Percentiles rank a stretch among this genome's conserved stretches.
Conservation (phyloP, 1,140 invertebrate species). For the Sinella curviseta region DNA sequence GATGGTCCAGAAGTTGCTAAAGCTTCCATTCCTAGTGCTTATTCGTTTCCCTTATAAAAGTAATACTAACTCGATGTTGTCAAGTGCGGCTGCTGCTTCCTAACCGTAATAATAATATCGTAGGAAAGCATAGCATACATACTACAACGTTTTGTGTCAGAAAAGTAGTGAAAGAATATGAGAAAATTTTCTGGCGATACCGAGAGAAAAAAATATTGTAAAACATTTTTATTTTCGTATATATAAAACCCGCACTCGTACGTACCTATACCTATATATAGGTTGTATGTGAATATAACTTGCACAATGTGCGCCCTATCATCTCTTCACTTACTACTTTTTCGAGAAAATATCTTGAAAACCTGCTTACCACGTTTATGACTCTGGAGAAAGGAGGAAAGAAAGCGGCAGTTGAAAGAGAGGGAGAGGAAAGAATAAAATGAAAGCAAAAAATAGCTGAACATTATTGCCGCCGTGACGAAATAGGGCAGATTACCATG, state of each 20-base stretch:
- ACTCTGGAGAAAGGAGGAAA: constrained; percentile 11
- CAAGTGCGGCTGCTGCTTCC: not conserved
- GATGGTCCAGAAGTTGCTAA: constrained; percentile 46
- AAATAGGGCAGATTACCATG: constrained; percentile 50
- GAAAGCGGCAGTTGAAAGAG: not conserved
- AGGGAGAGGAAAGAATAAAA: not conserved
- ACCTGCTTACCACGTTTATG: constrained; percentile 20
- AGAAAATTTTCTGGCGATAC: too few species aligned
- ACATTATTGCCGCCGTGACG: constrained; percentile 48
- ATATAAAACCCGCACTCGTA: too few species aligned
- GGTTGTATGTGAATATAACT: too few species aligned
- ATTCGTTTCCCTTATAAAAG: not conserved
- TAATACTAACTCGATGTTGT: not conserved
- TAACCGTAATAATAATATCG: not conserved
- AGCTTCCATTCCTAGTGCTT: constrained; percentile 2
- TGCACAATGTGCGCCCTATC: too few species aligned
- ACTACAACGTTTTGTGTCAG: too few species aligned
- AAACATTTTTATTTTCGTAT: too few species aligned
- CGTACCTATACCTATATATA: too few species aligned
- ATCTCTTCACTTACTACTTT: too few species aligned
- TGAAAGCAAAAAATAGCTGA: constrained; percentile 13
- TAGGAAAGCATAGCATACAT: too few species aligned
- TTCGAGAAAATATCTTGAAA: constrained; percentile 15
- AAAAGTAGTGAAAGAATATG: too few species aligned
- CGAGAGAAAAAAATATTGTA: too few species aligned